A percentile compares a stretch with the other conserved stretches of the same genome.
phyloP scores from a whole-genome alignment of 30 jellyfish, hydroid and myxozoan genomes.

The Hydractinia symbiolongicarpus region DNA sequence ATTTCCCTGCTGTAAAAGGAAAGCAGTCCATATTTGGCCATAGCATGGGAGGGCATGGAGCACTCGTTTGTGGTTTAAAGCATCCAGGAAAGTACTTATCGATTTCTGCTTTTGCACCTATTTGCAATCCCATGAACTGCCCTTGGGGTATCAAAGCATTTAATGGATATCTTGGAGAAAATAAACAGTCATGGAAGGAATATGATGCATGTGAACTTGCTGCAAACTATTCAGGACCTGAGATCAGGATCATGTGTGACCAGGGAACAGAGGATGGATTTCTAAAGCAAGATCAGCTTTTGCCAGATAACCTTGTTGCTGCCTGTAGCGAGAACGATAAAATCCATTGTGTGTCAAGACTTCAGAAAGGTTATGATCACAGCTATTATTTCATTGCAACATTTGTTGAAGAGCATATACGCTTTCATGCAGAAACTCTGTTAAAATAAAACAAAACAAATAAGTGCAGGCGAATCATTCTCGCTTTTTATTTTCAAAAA shows the following conservation, averaged over 20 bases:
- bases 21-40: constrained; percentile 81
- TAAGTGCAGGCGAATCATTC: no score
- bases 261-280: constrained; percentile 81
- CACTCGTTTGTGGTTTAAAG: constrained; percentile 75
- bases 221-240: constrained; percentile 57
- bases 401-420: constrained; percentile 78
- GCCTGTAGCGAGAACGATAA: constrained; percentile 53
- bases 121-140: constrained; percentile 88
- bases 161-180: constrained; percentile 74
- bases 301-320: constrained; percentile 67
- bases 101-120: constrained; percentile 91
- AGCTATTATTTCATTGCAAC: constrained; percentile 76
- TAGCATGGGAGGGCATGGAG: constrained; percentile 99
- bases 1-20: constrained; percentile 63
- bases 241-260: constrained; percentile 55
- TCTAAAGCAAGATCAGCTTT: constrained; percentile 55
- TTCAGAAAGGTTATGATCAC: constrained; percentile 92
- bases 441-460: neutral
- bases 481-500: no score
- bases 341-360: constrained; percentile 31
- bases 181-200: constrained; percentile 82
- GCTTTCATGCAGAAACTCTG: constrained; percentile 67
- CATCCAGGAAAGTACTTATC: constrained; percentile 88
- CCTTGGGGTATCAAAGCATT: constrained; percentile 98
- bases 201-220: constrained; percentile 88